Percentiles rank a stretch among this genome's conserved stretches.
Conservation (phyloP, 2,888 invertebrate genomes). For the Oscheius myriophilus region DNA sequence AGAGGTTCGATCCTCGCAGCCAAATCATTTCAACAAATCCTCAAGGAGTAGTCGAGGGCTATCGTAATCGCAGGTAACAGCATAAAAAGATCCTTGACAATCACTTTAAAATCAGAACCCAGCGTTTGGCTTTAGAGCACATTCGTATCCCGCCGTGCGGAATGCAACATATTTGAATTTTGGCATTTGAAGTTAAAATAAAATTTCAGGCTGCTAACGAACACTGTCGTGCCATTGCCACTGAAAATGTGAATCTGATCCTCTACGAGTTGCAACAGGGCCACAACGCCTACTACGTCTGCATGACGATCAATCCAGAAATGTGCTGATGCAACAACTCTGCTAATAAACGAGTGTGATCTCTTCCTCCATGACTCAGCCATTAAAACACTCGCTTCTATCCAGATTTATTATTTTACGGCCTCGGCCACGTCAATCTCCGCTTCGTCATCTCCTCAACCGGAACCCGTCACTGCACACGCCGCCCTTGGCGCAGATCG, state of each 20-base stretch:
- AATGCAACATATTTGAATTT: no score
- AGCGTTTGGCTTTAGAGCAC: no score
- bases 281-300: slow-evolving; percentile 21
- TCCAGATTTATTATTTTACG: not conserved
- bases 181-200: no score
- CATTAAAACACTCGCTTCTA: not conserved
- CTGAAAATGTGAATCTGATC: slow-evolving; percentile 6
- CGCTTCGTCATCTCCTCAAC: not conserved
- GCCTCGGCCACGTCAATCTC: not conserved
- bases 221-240: slow-evolving; percentile 1
- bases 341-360: slow-evolving; percentile 1
- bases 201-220: slow-evolving; percentile 14
- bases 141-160: no score
- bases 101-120: no score
- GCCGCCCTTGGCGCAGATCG: slow-evolving; percentile 28
- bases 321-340: slow-evolving; percentile 1
- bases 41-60: no score
- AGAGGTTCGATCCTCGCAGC: no score
- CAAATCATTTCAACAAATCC: no score
- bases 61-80: no score
- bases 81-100: no score
- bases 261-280: slow-evolving; percentile 19
- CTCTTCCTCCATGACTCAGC: not conserved
- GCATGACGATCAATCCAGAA: slow-evolving; percentile 11
- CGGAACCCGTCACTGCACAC: slow-evolving; percentile 28